Base-by-base conservation (phyloP, 2,888 invertebrate genomes). In the Yponomeuta sedellus region DNA sequence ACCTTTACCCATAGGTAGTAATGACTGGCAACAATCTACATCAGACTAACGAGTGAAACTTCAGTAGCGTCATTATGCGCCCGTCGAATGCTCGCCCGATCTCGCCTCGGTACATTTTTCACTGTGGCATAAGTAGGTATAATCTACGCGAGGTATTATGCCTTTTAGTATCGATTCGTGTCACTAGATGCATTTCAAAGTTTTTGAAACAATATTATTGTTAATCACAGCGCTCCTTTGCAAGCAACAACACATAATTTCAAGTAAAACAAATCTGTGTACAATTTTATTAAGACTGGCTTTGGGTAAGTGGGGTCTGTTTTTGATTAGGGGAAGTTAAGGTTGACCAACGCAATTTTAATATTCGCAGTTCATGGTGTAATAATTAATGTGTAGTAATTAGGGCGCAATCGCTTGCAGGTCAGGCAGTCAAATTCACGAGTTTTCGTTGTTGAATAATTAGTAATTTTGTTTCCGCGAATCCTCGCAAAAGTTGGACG, bases 1-100 rank as follows among this genome's bases (percentile, higher is more conserved):
- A 68, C 71, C 72, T 75, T 76, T 77, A 75, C 75, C 77, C 75
- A 75, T 76, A 76, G 77, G 66, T 68, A 66, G 77, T 78, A 81
- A 80, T 80, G 78, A 79, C 79, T 77, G 77, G 76, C 74, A 75
- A 75, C 76, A 75, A 76, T 77, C 74, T 78, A 74, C 76, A 74
- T 77, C 62, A 67, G 77, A 76, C 78, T 80, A 78, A 78, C 74
- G 77, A 79, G 78, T 75, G 74, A 77, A 83, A 78, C 78, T 83
- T 80, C 71, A 77, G 75, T 75, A 69, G 74, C 76, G 75, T 77
- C 79, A 81, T 83, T 83, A 81, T 75, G 70, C 70, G 70, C 69
- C 69, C 73, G 71, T 77, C 75, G 71, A 77, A 75, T 67, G 68
- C 69, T 72, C 71, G 69, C 69, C 70, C 70, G 68, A 72, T 71